These are phyloP conservation scores for Caenorhabditis parvicauda DNA, from an alignment of 2,888 invertebrate species.

Conservation along the genomic window DNA sequence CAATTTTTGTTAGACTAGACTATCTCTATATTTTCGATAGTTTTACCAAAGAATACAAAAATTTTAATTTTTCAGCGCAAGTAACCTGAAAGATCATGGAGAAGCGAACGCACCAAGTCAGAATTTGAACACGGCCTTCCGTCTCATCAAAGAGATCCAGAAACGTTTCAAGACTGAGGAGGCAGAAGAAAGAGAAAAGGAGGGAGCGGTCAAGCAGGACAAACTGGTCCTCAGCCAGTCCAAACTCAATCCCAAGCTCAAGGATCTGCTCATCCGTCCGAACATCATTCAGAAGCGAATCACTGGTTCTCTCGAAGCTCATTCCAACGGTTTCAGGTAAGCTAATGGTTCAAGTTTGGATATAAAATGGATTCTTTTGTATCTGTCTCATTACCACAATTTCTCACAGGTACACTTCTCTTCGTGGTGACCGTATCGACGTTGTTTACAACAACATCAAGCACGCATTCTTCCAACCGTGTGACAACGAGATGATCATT, in stretches of 20 bases:
- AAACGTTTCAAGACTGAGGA: conserved; percentile 90
- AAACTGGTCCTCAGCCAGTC: conserved; percentile 78
- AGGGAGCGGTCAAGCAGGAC: conserved; percentile 95
- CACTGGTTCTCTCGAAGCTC: conserved; percentile 81
- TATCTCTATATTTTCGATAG: not conserved
- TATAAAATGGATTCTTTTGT: conserved; percentile 42
- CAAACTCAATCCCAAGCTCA: conserved; percentile 87
- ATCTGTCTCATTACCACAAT: too few species aligned
- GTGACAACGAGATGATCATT: conserved; percentile 99
- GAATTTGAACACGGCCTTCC: conserved; percentile 91
- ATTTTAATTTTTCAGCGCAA: conserved; percentile 21
- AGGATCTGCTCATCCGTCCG: conserved; percentile 81
- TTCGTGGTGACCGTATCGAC: conserved; percentile 98
- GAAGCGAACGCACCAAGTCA: conserved; percentile 88
- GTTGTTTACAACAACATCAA: conserved; percentile 98
- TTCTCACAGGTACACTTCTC: conserved; percentile 90
- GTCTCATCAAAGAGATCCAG: conserved; percentile 97
- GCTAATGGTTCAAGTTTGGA: not conserved
- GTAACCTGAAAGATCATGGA: conserved; percentile 67
- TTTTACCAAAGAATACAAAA: not conserved
- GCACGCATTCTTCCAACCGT: conserved; percentile 87
- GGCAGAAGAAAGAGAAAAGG: conserved; percentile 96
- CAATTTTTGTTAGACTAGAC: not conserved
- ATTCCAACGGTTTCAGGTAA: conserved; percentile 71
- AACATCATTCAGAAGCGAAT: conserved; percentile 81